Percentiles rank a stretch among this genome's conserved stretches.
Evolutionary conservation across 2,888 invertebrate species (phyloP).

Genomic region (Strigamia transsilvanica): DNA sequence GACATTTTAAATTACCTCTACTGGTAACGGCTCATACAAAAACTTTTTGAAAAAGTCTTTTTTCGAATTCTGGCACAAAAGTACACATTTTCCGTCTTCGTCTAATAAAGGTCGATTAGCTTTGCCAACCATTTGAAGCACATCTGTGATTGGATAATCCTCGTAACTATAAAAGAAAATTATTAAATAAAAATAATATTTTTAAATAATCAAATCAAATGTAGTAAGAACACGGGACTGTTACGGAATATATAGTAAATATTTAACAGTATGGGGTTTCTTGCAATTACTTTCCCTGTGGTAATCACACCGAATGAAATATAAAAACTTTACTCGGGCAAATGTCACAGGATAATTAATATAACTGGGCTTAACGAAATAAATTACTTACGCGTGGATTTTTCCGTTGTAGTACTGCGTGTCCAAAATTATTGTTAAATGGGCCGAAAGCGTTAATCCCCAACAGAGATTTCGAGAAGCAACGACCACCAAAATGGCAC

Average conservation of each 20-base stretch:
- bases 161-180: slow-evolving; percentile 78
- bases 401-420: slow-evolving; percentile 91
- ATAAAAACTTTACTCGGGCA: not conserved
- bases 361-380: not conserved
- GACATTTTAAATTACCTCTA: slow-evolving; percentile 71
- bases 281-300: not conserved
- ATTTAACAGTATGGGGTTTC: not conserved
- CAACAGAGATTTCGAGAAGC: slow-evolving; percentile 92
- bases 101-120: slow-evolving; percentile 93
- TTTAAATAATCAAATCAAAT: not conserved
- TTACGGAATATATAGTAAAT: not conserved
- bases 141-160: slow-evolving; percentile 97
- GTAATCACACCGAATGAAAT: not conserved
- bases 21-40: slow-evolving; percentile 93
- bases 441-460: slow-evolving; percentile 87
- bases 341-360: not conserved
- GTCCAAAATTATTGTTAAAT: slow-evolving; percentile 96
- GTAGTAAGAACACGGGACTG: slow-evolving; percentile 29
- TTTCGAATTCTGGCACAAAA: slow-evolving; percentile 96
- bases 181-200: not conserved
- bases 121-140: slow-evolving; percentile 96
- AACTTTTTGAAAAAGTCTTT: slow-evolving; percentile 99
- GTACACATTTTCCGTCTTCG: slow-evolving; percentile 87
- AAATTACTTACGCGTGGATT: slow-evolving; percentile 64
- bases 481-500: slow-evolving; percentile 92